Base-by-base conservation (phyloP, 2,797 vertebrate species). In the Protosalanx chinensis region DNA sequence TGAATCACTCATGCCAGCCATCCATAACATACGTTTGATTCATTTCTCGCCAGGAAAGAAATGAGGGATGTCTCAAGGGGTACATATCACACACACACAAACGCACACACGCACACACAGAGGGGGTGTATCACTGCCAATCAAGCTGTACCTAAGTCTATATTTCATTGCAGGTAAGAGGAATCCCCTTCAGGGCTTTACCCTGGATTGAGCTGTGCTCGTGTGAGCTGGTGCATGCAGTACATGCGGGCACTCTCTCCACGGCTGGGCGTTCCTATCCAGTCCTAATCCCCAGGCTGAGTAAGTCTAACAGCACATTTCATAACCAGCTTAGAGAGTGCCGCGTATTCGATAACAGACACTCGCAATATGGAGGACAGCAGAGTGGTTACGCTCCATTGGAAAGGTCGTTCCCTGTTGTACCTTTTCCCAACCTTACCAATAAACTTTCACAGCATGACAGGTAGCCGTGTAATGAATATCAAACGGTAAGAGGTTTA, bases 281-380 rank as follows among this genome's bases (percentile, higher is more conserved):
- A 29, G 62, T 58, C 67, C 10, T 79, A 79, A 80, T 79, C 72
- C 69, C 6, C 20, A 23, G 51, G 51, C 60, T 53, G 70, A 63
- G 71, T 67, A 29, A 80, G 63, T 41, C 70, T 64, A 73, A 79
- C 72, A 64, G 56, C 41, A 70, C 30, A 71, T 78, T 82, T 74
- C 68, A 58, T 71, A 82, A 74, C 72, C 37, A 71, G 73, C 68
- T 77, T 61, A 72, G 68, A 70, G 64, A 56, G 6, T 13, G 27
- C 27, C 7, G 57, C n/a, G 65, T 75, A 70, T 65, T 13, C 3
- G 41, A 46, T 2, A 12, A 46, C 41, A 13, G 10, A 46, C 41
- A 46, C 12, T 46, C 3, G 41, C 10, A 46, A 46, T 46, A 46
- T 46, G 41, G 41, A 10, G 41, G 41, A 46, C 7, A 46, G 41